A percentile compares a stretch with the other conserved stretches of the same genome.
These are phyloP conservation scores for Antedon bifida DNA, from an alignment of 35 echinoderm and acorn worm genomes.

Conservation along the genomic window DNA sequence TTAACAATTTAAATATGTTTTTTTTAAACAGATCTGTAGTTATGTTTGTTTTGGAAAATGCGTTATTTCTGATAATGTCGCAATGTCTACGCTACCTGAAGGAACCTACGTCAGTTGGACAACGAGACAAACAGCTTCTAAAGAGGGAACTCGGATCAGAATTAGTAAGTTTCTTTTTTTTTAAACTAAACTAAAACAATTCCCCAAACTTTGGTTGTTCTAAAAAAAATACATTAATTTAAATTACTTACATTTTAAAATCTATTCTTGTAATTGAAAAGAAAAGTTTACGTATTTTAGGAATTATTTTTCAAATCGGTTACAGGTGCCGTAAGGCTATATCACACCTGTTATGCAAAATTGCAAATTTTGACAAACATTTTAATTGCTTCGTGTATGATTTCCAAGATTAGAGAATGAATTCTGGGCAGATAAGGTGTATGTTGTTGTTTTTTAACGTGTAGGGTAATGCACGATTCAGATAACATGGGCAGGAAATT, in stretches of 20 bases:
- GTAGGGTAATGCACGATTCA: background rate
- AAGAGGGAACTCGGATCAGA: constrained; percentile 74
- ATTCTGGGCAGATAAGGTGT: background rate
- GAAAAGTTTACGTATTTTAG: too few species aligned
- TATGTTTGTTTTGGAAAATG: constrained; percentile 58
- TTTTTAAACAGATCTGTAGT: constrained; percentile 28
- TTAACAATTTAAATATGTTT: too few species aligned
- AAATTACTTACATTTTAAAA: too few species aligned
- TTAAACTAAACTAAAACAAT: background rate
- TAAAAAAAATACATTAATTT: too few species aligned
- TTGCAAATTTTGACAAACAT: too few species aligned
- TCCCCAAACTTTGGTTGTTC: background rate
- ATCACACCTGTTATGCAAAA: too few species aligned
- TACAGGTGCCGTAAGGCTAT: too few species aligned
- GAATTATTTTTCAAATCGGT: too few species aligned
- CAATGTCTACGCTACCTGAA: constrained; percentile 53
- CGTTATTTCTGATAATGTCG: constrained; percentile 56
- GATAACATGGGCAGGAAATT: background rate
- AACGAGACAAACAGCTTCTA: constrained; percentile 69
- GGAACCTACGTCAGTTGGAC: constrained; percentile 35
- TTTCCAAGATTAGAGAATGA: background rate
- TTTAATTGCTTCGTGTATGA: background rate
- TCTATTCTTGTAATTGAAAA: too few species aligned
- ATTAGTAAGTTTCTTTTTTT: constrained; percentile 34
- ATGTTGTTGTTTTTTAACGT: background rate